Conservation (phyloP, 2,113 vertebrate genomes). For the Scolopax mira region DNA sequence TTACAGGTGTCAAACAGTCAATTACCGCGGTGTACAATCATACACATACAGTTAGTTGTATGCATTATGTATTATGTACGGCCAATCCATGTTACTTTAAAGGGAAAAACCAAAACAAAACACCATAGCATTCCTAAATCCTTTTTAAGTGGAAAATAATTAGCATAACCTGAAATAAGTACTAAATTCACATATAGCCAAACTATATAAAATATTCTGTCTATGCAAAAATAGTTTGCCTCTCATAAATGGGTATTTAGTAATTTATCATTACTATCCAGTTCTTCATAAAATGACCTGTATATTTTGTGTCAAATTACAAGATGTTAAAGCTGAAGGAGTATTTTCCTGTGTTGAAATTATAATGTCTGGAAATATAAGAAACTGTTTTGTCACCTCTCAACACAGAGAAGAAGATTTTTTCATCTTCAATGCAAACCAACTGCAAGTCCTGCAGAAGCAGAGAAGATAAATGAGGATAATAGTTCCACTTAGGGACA, state of each 20-base stretch:
- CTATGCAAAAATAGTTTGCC: not conserved
- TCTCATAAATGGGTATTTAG: not conserved
- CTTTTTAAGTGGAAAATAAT: not conserved
- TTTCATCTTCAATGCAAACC: not conserved
- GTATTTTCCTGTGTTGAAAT: not conserved
- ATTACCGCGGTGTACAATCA: rapidly evolving
- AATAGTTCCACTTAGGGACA: not conserved
- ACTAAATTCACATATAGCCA: not conserved
- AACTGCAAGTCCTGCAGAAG: not conserved
- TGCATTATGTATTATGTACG: not conserved
- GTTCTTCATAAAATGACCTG: not conserved
- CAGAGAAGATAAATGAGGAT: not conserved
- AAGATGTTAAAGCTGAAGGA: not conserved
- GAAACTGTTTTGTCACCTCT: not conserved
- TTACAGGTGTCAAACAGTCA: not conserved
- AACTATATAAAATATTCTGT: not conserved
- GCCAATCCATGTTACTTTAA: not conserved
- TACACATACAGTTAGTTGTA: rapidly evolving
- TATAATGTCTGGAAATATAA: not conserved
- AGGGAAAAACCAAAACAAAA: not conserved
- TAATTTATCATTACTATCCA: not conserved
- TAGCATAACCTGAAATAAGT: not conserved
- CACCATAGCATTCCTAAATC: not conserved
- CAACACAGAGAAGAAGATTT: not conserved
- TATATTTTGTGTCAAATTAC: not conserved